A percentile compares a stretch with the other conserved stretches of the same genome.
Conservation (phyloP, 2,888 invertebrate species). For the Chesias legatella region DNA sequence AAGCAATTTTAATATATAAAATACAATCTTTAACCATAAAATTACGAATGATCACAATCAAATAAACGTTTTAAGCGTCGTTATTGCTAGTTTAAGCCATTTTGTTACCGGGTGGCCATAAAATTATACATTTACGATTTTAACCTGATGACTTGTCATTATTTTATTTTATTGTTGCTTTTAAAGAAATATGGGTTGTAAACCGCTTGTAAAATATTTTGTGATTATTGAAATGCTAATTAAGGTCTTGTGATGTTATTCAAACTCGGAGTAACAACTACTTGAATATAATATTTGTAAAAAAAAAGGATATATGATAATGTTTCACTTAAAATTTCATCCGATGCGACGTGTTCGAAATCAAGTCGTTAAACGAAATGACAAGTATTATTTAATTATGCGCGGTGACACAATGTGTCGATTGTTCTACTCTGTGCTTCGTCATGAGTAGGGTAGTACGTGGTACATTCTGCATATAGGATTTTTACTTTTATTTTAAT, state of each 20-base stretch:
- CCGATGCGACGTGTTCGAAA: slow-evolving; percentile 36
- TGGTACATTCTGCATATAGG: too few species aligned
- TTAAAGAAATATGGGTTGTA: slow-evolving; percentile 17
- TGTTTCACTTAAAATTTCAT: slow-evolving; percentile 4
- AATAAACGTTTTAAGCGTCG: slow-evolving; percentile 26
- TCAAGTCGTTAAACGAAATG: slow-evolving; percentile 55
- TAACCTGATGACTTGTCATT: slow-evolving; percentile 26
- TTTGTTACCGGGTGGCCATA: slow-evolving; percentile 18
- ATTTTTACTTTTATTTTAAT: too few species aligned
- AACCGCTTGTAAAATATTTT: slow-evolving; percentile 1
- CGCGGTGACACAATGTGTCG: slow-evolving; percentile 53
- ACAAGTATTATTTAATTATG: slow-evolving; percentile 57
- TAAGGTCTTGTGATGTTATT: too few species aligned
- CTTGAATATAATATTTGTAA: background rate
- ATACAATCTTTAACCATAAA: slow-evolving; percentile 16
- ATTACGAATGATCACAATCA: slow-evolving; percentile 24
- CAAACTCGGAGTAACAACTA: too few species aligned
- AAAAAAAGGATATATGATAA: background rate
- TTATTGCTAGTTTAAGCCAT: slow-evolving; percentile 25
- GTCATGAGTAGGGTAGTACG: slow-evolving; percentile 20
- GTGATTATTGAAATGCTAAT: too few species aligned
- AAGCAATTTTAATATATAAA: slow-evolving; percentile 10
- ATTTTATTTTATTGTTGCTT: slow-evolving; percentile 20
- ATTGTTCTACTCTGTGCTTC: slow-evolving; percentile 46
- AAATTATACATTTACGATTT: slow-evolving; percentile 23